Evolutionary conservation across 2,888 invertebrate species (phyloP).

Genomic region (Drosophila sordidula): DNA sequence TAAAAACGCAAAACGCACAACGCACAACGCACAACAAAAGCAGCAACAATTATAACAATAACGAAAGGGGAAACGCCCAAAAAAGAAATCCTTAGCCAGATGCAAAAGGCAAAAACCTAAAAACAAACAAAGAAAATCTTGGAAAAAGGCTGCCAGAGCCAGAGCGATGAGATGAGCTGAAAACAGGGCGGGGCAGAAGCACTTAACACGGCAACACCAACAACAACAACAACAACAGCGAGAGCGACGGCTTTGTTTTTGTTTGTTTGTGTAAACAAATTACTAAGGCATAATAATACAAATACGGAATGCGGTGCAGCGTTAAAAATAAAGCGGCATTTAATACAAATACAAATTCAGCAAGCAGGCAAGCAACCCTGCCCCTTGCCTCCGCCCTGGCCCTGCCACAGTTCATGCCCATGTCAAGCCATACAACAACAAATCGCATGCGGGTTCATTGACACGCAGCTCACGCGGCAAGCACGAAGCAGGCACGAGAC

Average conservation of each 20-base stretch:
- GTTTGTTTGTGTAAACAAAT: conserved; percentile 72
- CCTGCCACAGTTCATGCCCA: conserved; percentile 6
- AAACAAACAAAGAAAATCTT: conserved; percentile 31
- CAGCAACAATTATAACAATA: conserved; percentile 18
- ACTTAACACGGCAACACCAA: conserved; percentile 30
- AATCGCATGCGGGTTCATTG: conserved; percentile 78
- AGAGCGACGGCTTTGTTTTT: conserved; percentile 43
- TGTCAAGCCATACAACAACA: conserved; percentile 71
- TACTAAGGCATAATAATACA: conserved; percentile 71
- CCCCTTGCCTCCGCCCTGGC: not conserved
- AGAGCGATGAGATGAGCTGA: conserved; percentile 25
- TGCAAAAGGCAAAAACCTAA: conserved; percentile 13
- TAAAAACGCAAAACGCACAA: conserved; percentile 4
- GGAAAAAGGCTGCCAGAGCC: conserved; percentile 19
- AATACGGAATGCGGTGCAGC: conserved; percentile 45
- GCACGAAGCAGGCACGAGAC: conserved; percentile 39
- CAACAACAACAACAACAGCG: too few species aligned
- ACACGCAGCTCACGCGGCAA: conserved; percentile 62
- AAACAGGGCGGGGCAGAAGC: conserved; percentile 39
- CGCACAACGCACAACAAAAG: conserved; percentile 10
- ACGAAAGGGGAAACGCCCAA: conserved; percentile 44
- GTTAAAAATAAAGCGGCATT: conserved; percentile 71
- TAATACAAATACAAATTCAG: conserved; percentile 42
- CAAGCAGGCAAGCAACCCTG: not conserved
- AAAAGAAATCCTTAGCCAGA: conserved; percentile 42